A percentile compares a stretch with the other conserved stretches of the same genome.
Conservation (phyloP, 2,888 invertebrate species). For the Rhimphoctona megacephalus region DNA sequence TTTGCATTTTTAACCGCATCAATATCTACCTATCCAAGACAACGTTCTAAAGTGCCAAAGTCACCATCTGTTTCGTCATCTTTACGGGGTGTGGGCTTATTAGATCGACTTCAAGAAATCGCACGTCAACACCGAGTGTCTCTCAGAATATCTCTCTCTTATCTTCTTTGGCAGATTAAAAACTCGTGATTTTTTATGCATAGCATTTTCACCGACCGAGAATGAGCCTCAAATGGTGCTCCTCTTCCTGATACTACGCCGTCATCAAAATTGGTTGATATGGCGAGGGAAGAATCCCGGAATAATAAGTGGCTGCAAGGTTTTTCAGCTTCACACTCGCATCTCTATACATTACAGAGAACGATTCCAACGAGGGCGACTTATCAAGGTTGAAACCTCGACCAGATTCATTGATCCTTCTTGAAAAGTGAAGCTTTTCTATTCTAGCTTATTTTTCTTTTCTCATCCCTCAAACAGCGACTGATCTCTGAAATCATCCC, state of each 20-base stretch:
- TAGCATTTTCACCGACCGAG: neutral
- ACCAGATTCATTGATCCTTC: neutral
- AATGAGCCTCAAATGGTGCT: neutral
- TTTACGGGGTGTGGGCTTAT: neutral
- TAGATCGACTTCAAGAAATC: slow-evolving; percentile 20
- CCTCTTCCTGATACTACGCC: neutral
- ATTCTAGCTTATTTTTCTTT: neutral
- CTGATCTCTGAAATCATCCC: neutral
- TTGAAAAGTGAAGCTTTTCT: neutral
- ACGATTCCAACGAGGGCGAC: neutral
- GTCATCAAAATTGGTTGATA: neutral
- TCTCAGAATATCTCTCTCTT: slow-evolving; percentile 14
- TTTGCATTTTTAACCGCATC: slow-evolving; percentile 62
- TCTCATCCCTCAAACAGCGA: neutral
- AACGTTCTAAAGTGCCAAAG: slow-evolving; percentile 20
- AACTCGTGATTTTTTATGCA: slow-evolving; percentile 43
- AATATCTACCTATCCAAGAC: slow-evolving; percentile 19
- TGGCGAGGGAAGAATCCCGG: neutral
- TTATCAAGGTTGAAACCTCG: neutral
- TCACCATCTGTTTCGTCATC: slow-evolving; percentile 3
- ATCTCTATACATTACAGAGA: neutral
- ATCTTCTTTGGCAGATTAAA: slow-evolving; percentile 10
- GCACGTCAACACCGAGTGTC: neutral
- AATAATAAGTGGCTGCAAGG: neutral
- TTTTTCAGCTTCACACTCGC: neutral